phyloP scores from a whole-genome alignment of 2,797 vertebrate species.

The Thalassophryne amazonica region DNA sequence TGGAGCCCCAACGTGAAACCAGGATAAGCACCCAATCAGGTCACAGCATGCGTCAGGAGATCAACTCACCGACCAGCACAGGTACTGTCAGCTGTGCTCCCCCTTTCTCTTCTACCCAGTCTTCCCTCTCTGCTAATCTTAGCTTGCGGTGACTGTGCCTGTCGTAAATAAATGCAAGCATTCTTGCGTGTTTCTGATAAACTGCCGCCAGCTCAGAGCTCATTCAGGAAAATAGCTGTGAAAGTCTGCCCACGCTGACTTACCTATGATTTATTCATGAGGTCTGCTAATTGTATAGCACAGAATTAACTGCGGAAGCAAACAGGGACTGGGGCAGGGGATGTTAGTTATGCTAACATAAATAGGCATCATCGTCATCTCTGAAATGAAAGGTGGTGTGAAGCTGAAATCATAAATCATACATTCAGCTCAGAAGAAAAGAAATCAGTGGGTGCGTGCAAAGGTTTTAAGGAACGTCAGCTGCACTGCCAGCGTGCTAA shows the following conservation, averaged over 20 bases:
- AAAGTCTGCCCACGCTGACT: constrained; percentile 27
- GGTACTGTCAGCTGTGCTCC: constrained; percentile 68
- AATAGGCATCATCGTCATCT: constrained; percentile 39
- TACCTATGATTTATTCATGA: constrained; percentile 67
- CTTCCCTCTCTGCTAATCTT: constrained; percentile 5
- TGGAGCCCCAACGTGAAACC: constrained; percentile 94
- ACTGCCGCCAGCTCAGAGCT: constrained; percentile 24
- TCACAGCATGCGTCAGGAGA: constrained; percentile 88
- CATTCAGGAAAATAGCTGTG: constrained; percentile 37
- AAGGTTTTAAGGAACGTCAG: constrained; percentile 40
- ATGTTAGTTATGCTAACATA: constrained; percentile 48
- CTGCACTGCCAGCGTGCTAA: constrained; percentile 24
- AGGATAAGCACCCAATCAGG: constrained; percentile 85
- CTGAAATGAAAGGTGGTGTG: constrained; percentile 51
- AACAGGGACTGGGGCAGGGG: constrained; percentile 24
- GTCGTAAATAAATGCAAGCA: constrained; percentile 18
- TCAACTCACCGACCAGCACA: constrained; percentile 94
- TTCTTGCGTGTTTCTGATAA: constrained; percentile 9
- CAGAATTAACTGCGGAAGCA: constrained; percentile 56
- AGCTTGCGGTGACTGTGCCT: neutral
- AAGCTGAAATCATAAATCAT: constrained; percentile 57
- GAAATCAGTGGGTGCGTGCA: constrained; percentile 41
- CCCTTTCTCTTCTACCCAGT: constrained; percentile 1
- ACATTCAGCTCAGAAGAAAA: constrained; percentile 57
- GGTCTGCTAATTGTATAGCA: constrained; percentile 59